Conservation (phyloP, 2,113 vertebrate genomes). For the Mormyrus iriodes region DNA sequence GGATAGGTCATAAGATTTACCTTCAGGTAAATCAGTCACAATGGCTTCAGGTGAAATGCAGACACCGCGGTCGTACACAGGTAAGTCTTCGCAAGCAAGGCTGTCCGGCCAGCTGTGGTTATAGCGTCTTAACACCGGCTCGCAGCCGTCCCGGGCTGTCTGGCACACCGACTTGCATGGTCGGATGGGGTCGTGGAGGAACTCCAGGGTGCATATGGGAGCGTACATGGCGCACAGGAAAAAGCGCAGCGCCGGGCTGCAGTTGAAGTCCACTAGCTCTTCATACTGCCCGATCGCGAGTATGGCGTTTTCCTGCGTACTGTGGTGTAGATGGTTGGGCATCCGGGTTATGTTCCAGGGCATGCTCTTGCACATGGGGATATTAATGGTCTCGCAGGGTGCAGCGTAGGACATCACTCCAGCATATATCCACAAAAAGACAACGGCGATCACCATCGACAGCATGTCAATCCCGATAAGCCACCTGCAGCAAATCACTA, state of each 20-base stretch:
- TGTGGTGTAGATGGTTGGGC: constrained; percentile 81
- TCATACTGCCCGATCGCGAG: constrained; percentile 77
- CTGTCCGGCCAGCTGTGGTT: constrained; percentile 71
- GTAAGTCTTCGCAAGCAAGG: constrained; percentile 72
- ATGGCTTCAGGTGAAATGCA: constrained; percentile 79
- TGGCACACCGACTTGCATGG: constrained; percentile 75
- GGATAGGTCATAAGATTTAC: constrained; percentile 41
- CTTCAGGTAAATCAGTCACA: constrained; percentile 62
- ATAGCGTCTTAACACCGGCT: constrained; percentile 70
- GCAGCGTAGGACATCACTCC: constrained; percentile 55
- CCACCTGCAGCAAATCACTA: neutral
- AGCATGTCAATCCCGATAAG: constrained; percentile 18
- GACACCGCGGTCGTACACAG: constrained; percentile 71
- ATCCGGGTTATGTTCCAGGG: constrained; percentile 79
- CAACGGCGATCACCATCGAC: constrained; percentile 36
- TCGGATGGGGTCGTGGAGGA: constrained; percentile 77
- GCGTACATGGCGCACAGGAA: constrained; percentile 80
- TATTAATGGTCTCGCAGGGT: constrained; percentile 67
- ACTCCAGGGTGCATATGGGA: constrained; percentile 76
- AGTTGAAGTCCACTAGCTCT: constrained; percentile 64
- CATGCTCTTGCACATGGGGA: constrained; percentile 69
- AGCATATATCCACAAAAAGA: constrained; percentile 54
- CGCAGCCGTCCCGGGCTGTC: constrained; percentile 69
- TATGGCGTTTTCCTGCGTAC: constrained; percentile 76
- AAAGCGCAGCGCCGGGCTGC: constrained; percentile 72